phyloP scores from a whole-genome alignment of 2,113 vertebrate species.

The Beaufortia kweichowensis region DNA sequence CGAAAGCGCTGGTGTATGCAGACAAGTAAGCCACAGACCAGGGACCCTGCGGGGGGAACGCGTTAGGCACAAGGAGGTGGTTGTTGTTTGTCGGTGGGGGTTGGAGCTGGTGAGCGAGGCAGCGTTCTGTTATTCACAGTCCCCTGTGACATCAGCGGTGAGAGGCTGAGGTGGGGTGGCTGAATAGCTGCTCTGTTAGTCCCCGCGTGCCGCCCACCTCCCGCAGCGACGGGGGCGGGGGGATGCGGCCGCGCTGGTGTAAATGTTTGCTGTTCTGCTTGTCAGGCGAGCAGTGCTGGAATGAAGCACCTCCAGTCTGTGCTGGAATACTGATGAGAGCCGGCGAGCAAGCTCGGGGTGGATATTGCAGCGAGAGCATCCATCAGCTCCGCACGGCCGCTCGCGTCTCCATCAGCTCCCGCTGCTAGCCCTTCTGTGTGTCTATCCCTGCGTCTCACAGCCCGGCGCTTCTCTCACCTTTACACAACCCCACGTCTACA shows the following conservation, averaged over 20 bases:
- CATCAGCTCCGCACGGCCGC: slow-evolving; percentile 18
- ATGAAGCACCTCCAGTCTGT: slow-evolving; percentile 67
- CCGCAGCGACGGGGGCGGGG: slow-evolving; percentile 30
- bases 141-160: slow-evolving; percentile 49
- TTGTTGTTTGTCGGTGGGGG: slow-evolving; percentile 44
- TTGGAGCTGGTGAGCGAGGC: slow-evolving; percentile 37
- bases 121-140: slow-evolving; percentile 46
- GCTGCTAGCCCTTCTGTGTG: not conserved
- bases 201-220: slow-evolving; percentile 27
- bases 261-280: slow-evolving; percentile 82
- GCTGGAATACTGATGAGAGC: slow-evolving; percentile 73
- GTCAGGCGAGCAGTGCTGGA: slow-evolving; percentile 69
- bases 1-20: not conserved
- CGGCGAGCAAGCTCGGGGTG: not conserved
- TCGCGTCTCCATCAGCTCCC: slow-evolving; percentile 27
- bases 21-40: slow-evolving; percentile 6
- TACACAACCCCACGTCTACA: slow-evolving; percentile 2
- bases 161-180: slow-evolving; percentile 29
- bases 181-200: slow-evolving; percentile 59
- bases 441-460: not conserved
- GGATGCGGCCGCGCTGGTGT: slow-evolving; percentile 60
- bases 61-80: slow-evolving; percentile 46
- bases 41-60: not conserved
- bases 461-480: not conserved
- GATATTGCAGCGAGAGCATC: not conserved